Evolutionary conservation across 2,113 vertebrate species (phyloP).

Genomic region (Tragelaphus imberbis): DNA sequence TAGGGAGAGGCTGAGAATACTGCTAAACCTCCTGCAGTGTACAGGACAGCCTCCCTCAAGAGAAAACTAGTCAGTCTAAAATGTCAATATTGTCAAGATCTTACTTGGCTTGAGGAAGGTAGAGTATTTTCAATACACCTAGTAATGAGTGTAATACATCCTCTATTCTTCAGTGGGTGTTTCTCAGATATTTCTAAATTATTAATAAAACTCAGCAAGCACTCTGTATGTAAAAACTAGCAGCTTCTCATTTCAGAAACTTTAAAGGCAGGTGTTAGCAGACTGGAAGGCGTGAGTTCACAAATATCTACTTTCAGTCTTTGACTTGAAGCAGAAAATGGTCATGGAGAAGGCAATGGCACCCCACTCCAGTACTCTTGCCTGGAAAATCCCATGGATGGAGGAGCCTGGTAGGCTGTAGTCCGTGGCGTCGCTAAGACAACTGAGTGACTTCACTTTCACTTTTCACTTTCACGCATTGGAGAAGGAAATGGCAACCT

Average conservation of each 20-base stretch:
- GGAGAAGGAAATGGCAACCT: too few relatives aligned
- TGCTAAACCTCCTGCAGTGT: rapidly evolving
- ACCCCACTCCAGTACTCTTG: too few relatives aligned
- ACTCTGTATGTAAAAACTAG: neutral
- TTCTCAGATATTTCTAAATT: neutral
- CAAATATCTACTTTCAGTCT: conserved; percentile 19
- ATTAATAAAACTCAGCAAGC: neutral
- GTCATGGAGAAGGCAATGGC: neutral
- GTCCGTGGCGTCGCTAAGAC: too few relatives aligned
- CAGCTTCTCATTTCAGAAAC: neutral
- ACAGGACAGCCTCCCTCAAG: too few relatives aligned
- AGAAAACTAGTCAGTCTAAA: neutral
- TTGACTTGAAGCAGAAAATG: neutral
- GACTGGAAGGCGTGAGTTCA: neutral
- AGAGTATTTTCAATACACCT: neutral
- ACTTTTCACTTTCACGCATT: too few relatives aligned
- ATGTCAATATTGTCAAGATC: neutral
- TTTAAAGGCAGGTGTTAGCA: neutral
- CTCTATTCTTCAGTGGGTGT: neutral
- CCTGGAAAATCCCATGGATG: too few relatives aligned
- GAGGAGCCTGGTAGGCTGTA: too few relatives aligned
- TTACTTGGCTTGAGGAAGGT: neutral
- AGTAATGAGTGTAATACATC: neutral
- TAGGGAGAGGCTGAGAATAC: neutral
- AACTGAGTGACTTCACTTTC: too few relatives aligned